Conservation (phyloP, 2,113 vertebrate species). For the Antennarius striatus region DNA sequence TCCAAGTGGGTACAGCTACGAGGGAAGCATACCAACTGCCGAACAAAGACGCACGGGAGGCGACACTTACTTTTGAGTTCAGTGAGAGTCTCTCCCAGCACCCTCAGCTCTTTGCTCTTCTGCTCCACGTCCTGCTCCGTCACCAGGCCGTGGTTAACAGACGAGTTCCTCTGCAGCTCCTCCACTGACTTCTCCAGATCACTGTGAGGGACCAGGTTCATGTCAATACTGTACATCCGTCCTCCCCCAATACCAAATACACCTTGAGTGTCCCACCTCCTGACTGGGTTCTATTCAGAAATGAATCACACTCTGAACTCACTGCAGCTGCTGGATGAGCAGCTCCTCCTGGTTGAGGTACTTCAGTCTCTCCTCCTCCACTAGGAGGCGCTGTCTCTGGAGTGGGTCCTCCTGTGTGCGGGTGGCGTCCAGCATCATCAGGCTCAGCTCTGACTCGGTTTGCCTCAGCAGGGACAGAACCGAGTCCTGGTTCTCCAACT, state of each 20-base stretch:
- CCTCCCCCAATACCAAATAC: too few relatives aligned
- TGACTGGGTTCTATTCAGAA: background rate
- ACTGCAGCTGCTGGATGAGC: constrained; percentile 97
- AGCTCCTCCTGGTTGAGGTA: constrained; percentile 98
- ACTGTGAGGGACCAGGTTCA: constrained; percentile 65
- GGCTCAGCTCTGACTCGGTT: constrained; percentile 92
- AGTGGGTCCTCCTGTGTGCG: constrained; percentile 95
- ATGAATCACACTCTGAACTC: constrained; percentile 67
- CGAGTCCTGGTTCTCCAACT: constrained; percentile 95
- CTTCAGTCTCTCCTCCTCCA: constrained; percentile 95
- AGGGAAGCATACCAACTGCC: background rate
- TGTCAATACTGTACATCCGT: background rate
- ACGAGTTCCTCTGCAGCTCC: constrained; percentile 89
- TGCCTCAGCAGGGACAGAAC: constrained; percentile 89
- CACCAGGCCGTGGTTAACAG: constrained; percentile 88
- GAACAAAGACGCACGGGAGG: background rate
- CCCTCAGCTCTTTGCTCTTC: constrained; percentile 91
- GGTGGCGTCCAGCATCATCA: constrained; percentile 90
- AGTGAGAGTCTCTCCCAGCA: constrained; percentile 90
- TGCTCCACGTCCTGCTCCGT: constrained; percentile 92
- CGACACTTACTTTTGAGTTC: constrained; percentile 89
- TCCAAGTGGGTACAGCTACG: too few relatives aligned
- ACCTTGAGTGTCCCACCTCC: too few relatives aligned
- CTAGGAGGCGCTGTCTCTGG: constrained; percentile 94
- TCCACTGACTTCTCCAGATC: constrained; percentile 95